These are phyloP conservation scores for Luscinia luscinia DNA, from an alignment of 2,797 vertebrate genomes.

Conservation along the genomic window DNA sequence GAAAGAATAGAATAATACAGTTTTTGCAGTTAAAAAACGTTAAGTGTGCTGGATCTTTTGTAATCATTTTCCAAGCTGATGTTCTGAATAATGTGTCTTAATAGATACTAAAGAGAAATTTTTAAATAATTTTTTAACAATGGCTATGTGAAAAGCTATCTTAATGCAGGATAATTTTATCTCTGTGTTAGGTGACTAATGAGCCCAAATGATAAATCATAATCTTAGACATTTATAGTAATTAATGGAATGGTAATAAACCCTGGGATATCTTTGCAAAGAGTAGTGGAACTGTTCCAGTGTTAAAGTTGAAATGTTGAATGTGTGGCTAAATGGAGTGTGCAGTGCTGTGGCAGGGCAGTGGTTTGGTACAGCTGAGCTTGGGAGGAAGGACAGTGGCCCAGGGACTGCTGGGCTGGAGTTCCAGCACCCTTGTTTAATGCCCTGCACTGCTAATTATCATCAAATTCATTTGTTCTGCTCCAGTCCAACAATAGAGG, in stretches of 20 bases:
- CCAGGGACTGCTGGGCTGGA: neutral
- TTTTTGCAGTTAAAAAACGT: neutral
- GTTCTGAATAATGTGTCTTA: slow-evolving; percentile 59
- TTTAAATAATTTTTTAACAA: neutral
- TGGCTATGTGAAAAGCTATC: neutral
- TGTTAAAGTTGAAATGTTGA: neutral
- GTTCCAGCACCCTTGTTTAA: neutral
- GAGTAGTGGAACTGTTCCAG: neutral
- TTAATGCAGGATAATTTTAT: slow-evolving; percentile 17
- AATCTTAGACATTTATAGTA: neutral
- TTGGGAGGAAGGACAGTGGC: neutral
- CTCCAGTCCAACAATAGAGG: neutral
- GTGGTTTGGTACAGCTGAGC: neutral
- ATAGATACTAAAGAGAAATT: neutral
- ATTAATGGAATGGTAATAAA: neutral
- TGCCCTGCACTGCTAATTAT: neutral
- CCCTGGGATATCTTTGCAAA: neutral
- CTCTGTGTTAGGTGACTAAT: slow-evolving; percentile 6
- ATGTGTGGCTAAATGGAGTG: neutral
- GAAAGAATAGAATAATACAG: neutral
- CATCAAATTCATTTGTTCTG: neutral
- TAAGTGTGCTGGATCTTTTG: neutral
- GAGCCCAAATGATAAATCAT: slow-evolving; percentile 1
- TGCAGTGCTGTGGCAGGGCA: rapidly evolving
- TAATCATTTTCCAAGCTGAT: slow-evolving; percentile 33